Evolutionary conservation across 1,140 invertebrate species (phyloP), one percentile per base, ranked within the genome.

Genomic region (Drosophila bocki): DNA sequence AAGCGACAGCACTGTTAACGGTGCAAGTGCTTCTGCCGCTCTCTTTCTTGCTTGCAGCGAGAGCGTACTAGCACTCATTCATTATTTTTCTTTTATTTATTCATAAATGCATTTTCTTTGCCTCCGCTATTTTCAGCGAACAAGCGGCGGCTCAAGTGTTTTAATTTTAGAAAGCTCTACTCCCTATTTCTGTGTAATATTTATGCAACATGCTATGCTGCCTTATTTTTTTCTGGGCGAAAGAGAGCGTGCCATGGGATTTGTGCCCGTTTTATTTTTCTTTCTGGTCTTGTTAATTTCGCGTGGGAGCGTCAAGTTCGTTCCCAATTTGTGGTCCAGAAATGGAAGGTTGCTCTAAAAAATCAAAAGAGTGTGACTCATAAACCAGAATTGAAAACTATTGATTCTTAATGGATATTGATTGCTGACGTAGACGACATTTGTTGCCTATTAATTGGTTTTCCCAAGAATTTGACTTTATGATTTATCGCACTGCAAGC

Each of bases 91-190:
- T 39, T 80, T 71, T 78, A 64, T 71, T 79, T 85, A 90, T 90
- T 90, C 85, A 90, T 90, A 91, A 90, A 90, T 90, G 75, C 82
- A 90, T 67, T 79, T 81, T 44, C 77, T 42, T 84, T 75, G 64
- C 42, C 53, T 78, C 53, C 78, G 61, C 81, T 84, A 79, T 90
- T 90, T 85, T 90, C 67, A 78, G 64, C 68, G 59, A 50, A 44
- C 63, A 74, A 59, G 42, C 67, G 45, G 77, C 48, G 53, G 60
- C 69, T 65, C 78, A 74, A 85, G 75, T 76, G 78, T 75, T 69
- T 78, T 90, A 90, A 90, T 80, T 90, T 77, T 90, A 90, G 85
- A 90, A 90, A 90, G 85, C 88, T 77, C 68, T 87, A 58, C 63
- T 69, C 37, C 64, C 64, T 71, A 48, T 48, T 42, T 45, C 37